Evolutionary conservation across 2,113 vertebrate genomes (phyloP).

Genomic region (Vidua macroura): DNA sequence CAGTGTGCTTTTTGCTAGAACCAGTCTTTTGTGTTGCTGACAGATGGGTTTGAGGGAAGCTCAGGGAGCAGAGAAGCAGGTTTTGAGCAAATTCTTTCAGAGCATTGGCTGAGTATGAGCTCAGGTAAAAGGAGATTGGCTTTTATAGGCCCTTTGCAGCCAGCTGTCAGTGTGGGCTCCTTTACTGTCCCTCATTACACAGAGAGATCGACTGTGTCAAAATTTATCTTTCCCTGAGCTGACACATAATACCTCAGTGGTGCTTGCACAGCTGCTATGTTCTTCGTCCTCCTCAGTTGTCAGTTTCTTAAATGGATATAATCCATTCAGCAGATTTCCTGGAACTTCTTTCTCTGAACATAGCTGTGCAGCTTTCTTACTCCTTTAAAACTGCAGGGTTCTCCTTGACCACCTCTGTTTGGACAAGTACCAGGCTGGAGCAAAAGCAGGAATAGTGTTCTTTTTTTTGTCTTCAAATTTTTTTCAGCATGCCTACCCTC

Average conservation of each 20-base stretch:
- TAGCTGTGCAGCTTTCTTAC: neutral
- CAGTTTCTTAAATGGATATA: conserved; percentile 4
- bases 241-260: neutral
- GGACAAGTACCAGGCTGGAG: neutral
- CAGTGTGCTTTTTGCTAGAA: neutral
- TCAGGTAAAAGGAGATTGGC: neutral
- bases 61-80: neutral
- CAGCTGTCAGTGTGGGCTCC: neutral
- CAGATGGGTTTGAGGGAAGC: neutral
- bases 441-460: neutral
- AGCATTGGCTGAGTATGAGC: accelerated
- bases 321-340: conserved; percentile 41
- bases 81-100: neutral
- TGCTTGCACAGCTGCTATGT: neutral
- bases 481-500: neutral
- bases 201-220: neutral
- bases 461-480: neutral
- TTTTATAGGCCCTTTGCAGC: neutral
- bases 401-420: neutral
- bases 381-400: neutral
- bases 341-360: conserved; percentile 1
- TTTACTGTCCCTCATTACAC: neutral
- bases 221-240: conserved; percentile 1
- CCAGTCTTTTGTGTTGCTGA: neutral
- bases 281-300: neutral